phyloP scores from a whole-genome alignment of 2,888 invertebrate species.

The Eupithecia dodoneata region DNA sequence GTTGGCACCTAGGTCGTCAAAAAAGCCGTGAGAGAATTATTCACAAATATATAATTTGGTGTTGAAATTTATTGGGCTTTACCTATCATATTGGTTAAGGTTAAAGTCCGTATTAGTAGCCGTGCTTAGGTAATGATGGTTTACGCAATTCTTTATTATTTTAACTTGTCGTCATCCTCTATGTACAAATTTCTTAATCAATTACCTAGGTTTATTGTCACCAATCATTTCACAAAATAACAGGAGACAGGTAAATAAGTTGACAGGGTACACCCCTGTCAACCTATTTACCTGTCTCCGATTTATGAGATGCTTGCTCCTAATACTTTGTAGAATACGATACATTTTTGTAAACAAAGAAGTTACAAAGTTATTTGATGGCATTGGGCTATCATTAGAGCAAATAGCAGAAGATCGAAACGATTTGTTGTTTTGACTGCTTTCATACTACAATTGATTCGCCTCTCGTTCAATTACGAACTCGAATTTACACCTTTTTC shows the following conservation, averaged over 20 bases:
- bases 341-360: neutral
- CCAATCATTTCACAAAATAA: neutral
- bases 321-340: neutral
- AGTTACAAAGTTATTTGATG: neutral
- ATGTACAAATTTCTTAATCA: neutral
- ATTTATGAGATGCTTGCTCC: neutral
- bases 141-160: neutral
- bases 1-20: neutral
- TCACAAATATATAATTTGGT: neutral
- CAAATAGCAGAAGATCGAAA: neutral
- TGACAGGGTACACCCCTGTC: too few species aligned
- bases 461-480: neutral
- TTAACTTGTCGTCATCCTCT: neutral
- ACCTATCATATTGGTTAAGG: slow-evolving; percentile 3
- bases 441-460: neutral
- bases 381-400: neutral
- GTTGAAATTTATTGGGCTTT: neutral
- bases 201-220: neutral
- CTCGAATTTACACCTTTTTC: neutral
- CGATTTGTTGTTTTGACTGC: neutral
- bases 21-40: neutral
- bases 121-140: neutral
- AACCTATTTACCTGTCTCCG: neutral
- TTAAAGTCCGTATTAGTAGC: slow-evolving; percentile 20
- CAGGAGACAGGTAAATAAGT: too few species aligned